Percentiles rank a stretch among this genome's conserved stretches.
These are phyloP conservation scores for Galleria mellonella DNA, from an alignment of 1,140 invertebrate genomes.

Conservation along the genomic window DNA sequence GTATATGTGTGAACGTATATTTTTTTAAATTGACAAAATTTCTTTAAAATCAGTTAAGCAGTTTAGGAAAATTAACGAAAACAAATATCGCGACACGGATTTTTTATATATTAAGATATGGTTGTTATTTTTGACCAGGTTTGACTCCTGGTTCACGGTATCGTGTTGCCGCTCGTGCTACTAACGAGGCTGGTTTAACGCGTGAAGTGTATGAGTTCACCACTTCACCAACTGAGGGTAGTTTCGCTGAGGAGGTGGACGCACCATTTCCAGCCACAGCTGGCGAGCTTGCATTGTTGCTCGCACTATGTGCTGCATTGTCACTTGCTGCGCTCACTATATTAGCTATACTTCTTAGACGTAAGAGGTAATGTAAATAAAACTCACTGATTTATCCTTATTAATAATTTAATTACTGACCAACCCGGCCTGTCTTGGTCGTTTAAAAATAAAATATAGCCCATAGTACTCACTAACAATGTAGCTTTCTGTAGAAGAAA, in stretches of 20 bases:
- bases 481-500: too few relatives aligned
- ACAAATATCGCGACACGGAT: too few relatives aligned
- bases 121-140: too few relatives aligned
- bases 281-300: slow-evolving; percentile 49
- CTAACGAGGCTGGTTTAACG: slow-evolving; percentile 59
- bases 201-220: slow-evolving; percentile 58
- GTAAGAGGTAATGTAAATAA: slow-evolving; percentile 63
- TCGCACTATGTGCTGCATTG: slow-evolving; percentile 58
- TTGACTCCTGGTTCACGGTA: slow-evolving; percentile 51
- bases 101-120: too few relatives aligned
- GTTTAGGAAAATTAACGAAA: too few relatives aligned
- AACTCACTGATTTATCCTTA: background rate
- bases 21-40: too few relatives aligned
- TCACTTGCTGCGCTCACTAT: slow-evolving; percentile 61
- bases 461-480: too few relatives aligned
- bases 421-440: too few relatives aligned
- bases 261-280: slow-evolving; percentile 62
- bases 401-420: background rate
- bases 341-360: slow-evolving; percentile 53
- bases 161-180: slow-evolving; percentile 53
- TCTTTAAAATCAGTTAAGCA: too few relatives aligned
- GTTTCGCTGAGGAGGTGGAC: slow-evolving; percentile 59
- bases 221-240: slow-evolving; percentile 43
- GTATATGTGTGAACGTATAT: too few relatives aligned
- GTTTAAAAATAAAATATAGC: too few relatives aligned